A percentile compares a stretch with the other conserved stretches of the same genome.
phyloP scores from a whole-genome alignment of 2,113 vertebrate species.

The Tursiops truncatus region DNA sequence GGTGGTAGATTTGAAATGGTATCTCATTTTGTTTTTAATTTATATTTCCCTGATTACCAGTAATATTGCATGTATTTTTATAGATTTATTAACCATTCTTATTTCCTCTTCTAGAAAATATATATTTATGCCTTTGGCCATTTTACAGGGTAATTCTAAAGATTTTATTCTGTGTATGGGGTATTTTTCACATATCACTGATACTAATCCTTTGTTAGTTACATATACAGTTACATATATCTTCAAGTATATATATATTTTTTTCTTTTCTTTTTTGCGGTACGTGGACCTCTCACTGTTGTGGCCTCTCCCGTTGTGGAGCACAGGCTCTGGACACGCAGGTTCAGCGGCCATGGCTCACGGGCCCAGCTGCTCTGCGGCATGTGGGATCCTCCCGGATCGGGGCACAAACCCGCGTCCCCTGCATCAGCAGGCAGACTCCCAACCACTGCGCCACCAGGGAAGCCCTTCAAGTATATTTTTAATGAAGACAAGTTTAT shows the following conservation, averaged over 20 bases:
- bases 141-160: neutral
- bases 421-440: too few relatives aligned
- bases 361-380: too few relatives aligned
- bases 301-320: too few relatives aligned
- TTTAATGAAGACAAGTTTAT: neutral
- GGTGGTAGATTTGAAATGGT: neutral
- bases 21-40: neutral
- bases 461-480: neutral
- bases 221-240: neutral
- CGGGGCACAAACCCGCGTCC: too few relatives aligned
- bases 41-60: neutral
- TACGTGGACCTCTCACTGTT: too few relatives aligned
- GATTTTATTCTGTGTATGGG: neutral
- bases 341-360: too few relatives aligned
- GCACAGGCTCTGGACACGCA: fast-evolving
- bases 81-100: neutral
- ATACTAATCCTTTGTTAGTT: neutral
- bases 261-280: too few relatives aligned
- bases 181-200: neutral
- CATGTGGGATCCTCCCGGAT: too few relatives aligned
- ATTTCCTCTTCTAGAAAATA: neutral
- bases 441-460: too few relatives aligned
- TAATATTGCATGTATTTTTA: neutral
- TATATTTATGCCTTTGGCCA: neutral
- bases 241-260: neutral